Percentiles rank a stretch among this genome's conserved stretches.
phyloP scores from a whole-genome alignment of 1,140 invertebrate species.

The Trichonephila clavata region DNA sequence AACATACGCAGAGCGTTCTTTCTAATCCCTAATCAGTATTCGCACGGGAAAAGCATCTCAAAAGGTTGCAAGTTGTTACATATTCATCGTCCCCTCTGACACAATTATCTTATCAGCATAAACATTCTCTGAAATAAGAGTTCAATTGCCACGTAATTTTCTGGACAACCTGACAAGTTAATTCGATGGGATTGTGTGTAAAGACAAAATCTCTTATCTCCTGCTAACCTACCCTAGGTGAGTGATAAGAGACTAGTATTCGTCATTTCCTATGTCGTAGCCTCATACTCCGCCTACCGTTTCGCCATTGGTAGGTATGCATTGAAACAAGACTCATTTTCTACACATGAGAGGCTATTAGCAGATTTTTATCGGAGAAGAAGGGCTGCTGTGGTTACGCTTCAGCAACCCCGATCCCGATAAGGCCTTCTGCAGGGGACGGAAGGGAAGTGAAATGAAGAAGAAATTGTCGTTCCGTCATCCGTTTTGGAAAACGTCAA shows the following conservation, averaged over 20 bases:
- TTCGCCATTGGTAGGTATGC: slow-evolving; percentile 22
- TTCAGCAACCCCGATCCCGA: not conserved
- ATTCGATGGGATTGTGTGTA: not conserved
- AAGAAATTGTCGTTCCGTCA: not conserved
- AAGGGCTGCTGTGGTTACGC: not conserved
- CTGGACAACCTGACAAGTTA: not conserved
- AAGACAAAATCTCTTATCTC: not conserved
- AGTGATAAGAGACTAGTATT: not conserved
- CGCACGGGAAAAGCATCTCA: not conserved
- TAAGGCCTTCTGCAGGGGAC: not conserved
- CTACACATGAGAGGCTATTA: slow-evolving; percentile 28
- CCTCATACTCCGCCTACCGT: not conserved
- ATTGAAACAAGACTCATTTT: slow-evolving; percentile 19
- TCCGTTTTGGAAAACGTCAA: not conserved
- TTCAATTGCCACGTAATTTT: not conserved
- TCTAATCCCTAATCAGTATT: not conserved
- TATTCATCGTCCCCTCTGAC: not conserved
- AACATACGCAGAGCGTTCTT: not conserved
- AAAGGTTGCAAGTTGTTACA: not conserved
- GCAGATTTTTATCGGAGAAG: not conserved
- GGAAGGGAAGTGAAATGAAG: not conserved
- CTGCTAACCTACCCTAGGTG: not conserved
- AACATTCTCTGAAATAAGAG: not conserved
- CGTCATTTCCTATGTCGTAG: slow-evolving; percentile 29
- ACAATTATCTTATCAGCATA: not conserved